Evolutionary conservation across 2,797 vertebrate genomes (phyloP).

Genomic region (Cottoperca gobio): DNA sequence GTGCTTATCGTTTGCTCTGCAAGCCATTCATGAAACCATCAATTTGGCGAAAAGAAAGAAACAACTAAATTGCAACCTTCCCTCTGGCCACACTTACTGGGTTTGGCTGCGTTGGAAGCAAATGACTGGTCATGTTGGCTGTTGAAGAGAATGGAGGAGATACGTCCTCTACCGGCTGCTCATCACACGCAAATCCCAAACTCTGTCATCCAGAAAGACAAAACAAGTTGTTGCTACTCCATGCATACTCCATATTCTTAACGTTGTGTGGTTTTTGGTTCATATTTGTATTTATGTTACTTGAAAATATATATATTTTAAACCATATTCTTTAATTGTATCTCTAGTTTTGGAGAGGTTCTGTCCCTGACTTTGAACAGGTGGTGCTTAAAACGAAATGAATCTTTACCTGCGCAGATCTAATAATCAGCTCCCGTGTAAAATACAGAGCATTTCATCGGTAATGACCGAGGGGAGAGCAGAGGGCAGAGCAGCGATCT

Average conservation of each 20-base stretch:
- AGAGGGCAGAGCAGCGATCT: slow-evolving; percentile 19
- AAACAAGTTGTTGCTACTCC: neutral
- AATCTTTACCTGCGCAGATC: slow-evolving; percentile 3
- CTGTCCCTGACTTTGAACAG: neutral
- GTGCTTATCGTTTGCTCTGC: neutral
- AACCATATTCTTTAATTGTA: neutral
- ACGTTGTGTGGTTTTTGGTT: too few species aligned
- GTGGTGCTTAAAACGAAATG: neutral
- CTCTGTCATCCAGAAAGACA: neutral
- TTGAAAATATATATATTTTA: neutral
- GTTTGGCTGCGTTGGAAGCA: neutral
- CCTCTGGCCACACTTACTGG: neutral
- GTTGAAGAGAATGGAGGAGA: neutral
- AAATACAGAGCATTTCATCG: slow-evolving; percentile 20
- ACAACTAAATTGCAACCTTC: neutral
- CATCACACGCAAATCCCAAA: neutral
- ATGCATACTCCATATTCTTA: too few species aligned
- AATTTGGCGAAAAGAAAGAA: neutral
- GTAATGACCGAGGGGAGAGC: slow-evolving; percentile 18
- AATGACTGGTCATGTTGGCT: neutral
- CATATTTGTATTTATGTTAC: neutral
- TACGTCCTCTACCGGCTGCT: slow-evolving; percentile 9
- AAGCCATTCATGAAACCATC: neutral
- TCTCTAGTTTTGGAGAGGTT: neutral
- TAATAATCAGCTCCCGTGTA: slow-evolving; percentile 10